These are phyloP conservation scores for Aphelenchoides bicaudatus DNA, from an alignment of 2,888 invertebrate species.

Conservation along the genomic window DNA sequence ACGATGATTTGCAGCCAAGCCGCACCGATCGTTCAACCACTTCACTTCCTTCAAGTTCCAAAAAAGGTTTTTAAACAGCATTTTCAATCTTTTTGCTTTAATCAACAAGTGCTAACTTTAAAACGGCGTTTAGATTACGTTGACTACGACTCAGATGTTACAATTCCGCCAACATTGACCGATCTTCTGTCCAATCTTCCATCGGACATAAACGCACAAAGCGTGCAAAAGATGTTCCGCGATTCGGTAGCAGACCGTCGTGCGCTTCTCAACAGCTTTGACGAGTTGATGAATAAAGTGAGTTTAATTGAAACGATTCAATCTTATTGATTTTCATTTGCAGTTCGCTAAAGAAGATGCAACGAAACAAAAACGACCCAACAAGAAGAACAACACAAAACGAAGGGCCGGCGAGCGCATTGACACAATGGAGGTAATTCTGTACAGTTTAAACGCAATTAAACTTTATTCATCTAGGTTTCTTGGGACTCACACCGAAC, in stretches of 20 bases:
- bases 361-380: not conserved
- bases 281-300: conserved; percentile 43
- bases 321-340: not conserved
- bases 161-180: conserved; percentile 56
- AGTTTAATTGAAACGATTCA: not conserved
- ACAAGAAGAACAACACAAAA: conserved; percentile 21
- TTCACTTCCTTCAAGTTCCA: conserved; percentile 2
- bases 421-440: conserved; percentile 34
- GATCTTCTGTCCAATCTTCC: conserved; percentile 56
- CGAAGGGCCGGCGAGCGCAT: conserved; percentile 29
- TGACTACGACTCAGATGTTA: conserved; percentile 55
- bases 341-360: conserved; percentile 14
- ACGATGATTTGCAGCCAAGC: conserved; percentile 45
- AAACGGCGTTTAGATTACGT: conserved; percentile 38
- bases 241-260: conserved; percentile 55
- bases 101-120: not conserved
- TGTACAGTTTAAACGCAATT: not conserved
- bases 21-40: conserved; percentile 16
- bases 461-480: conserved; percentile 33
- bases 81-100: not conserved
- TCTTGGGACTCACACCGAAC: conserved; percentile 48
- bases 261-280: conserved; percentile 50
- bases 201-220: conserved; percentile 50
- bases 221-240: conserved; percentile 56
- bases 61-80: conserved; percentile 20